A percentile compares a stretch with the other conserved stretches of the same genome.
Conservation (phyloP, 2,113 vertebrate species). For the Brachirus orientalis region DNA sequence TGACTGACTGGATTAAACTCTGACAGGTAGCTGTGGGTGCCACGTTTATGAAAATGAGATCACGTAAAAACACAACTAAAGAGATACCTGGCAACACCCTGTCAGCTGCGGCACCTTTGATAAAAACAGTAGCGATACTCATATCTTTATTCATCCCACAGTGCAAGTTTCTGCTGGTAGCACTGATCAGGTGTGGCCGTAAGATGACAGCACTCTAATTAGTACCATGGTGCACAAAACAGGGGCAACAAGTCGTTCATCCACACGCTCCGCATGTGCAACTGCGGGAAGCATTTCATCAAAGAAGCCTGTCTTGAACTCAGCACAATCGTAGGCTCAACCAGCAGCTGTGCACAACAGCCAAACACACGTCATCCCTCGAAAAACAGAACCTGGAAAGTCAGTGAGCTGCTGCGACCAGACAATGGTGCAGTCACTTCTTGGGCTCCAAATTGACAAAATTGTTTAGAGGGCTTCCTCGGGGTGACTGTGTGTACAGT, state of each 20-base stretch:
- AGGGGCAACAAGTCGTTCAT: slow-evolving; percentile 2
- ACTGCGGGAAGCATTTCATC: slow-evolving; percentile 31
- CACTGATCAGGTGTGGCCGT: no score
- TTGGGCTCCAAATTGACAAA: slow-evolving; percentile 26
- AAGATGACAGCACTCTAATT: background rate
- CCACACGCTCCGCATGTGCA: no score
- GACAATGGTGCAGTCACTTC: slow-evolving; percentile 53
- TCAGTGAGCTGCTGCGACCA: slow-evolving; percentile 4
- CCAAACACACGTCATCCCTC: slow-evolving; percentile 25
- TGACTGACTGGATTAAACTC: slow-evolving; percentile 25
- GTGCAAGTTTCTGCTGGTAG: slow-evolving; percentile 10
- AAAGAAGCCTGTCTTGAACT: background rate
- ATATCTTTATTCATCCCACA: no score
- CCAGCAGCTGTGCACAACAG: background rate
- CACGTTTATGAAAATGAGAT: slow-evolving; percentile 30
- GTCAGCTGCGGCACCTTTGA: slow-evolving; percentile 5
- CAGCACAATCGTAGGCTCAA: background rate
- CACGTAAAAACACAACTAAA: slow-evolving; percentile 3
- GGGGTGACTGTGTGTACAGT: slow-evolving; percentile 27
- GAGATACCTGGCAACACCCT: slow-evolving; percentile 16
- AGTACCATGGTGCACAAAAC: slow-evolving; percentile 32
- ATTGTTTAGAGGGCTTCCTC: slow-evolving; percentile 47
- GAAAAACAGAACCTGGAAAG: slow-evolving; percentile 25
- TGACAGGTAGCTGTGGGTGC: slow-evolving; percentile 18
- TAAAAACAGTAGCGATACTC: background rate